These are phyloP conservation scores for Enteromius anoplus DNA, from an alignment of 2,797 vertebrate genomes.

Conservation along the genomic window DNA sequence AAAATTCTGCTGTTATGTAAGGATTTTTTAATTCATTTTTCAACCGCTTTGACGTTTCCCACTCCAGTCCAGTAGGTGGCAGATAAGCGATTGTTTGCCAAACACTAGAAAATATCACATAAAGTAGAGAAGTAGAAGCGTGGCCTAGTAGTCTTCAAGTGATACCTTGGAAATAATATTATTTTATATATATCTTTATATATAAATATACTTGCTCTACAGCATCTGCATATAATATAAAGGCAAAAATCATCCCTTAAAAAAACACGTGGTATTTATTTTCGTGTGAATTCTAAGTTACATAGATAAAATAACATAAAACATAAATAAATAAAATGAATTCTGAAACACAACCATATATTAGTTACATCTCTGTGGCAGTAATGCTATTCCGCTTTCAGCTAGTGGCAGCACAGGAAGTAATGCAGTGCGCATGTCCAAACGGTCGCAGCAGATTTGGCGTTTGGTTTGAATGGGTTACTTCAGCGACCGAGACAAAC, in stretches of 20 bases:
- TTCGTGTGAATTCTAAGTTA: background rate
- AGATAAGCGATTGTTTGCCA: background rate
- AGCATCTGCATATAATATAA: no score
- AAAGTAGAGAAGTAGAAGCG: background rate
- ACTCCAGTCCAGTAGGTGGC: constrained; percentile 6
- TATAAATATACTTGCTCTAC: no score
- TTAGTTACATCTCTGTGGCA: background rate
- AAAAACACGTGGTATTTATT: background rate
- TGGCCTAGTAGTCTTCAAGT: background rate
- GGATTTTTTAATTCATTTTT: background rate
- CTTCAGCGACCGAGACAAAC: accelerated
- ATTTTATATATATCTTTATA: no score
- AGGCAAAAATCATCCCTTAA: no score
- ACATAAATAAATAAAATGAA: background rate
- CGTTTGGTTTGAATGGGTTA: constrained; percentile 72
- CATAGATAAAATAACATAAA: no score
- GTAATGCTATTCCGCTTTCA: background rate
- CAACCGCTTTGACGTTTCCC: no score
- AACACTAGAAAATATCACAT: background rate
- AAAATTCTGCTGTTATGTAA: background rate
- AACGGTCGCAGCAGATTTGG: constrained; percentile 80
- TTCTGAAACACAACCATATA: background rate
- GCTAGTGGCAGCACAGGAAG: constrained; percentile 10
- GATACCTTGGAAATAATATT: background rate
- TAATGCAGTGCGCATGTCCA: constrained; percentile 71